Evolutionary conservation across 2,888 invertebrate genomes (phyloP).

Genomic region (Leistus spinibarbis): DNA sequence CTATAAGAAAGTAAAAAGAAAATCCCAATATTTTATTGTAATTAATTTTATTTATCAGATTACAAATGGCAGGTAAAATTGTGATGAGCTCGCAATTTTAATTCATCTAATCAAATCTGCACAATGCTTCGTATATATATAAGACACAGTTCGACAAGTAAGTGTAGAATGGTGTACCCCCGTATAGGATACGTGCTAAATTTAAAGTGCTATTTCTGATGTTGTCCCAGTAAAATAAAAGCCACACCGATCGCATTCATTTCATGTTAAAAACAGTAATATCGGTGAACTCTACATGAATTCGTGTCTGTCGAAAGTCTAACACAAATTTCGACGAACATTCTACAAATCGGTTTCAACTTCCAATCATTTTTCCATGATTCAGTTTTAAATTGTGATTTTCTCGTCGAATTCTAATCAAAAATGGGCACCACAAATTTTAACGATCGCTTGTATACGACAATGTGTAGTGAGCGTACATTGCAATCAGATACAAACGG

Average conservation of each 20-base stretch:
- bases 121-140: neutral
- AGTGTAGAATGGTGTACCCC: neutral
- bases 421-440: slow-evolving; percentile 18
- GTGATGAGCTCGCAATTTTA: too few relatives aligned
- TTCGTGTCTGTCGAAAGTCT: neutral
- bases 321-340: neutral
- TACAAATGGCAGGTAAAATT: too few relatives aligned
- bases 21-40: too few relatives aligned
- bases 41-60: too few relatives aligned
- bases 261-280: neutral
- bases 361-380: neutral
- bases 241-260: neutral
- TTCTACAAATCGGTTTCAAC: neutral
- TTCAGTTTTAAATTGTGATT: neutral
- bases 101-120: neutral
- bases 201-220: neutral
- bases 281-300: neutral
- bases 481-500: slow-evolving; percentile 76
- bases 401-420: neutral
- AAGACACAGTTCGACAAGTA: neutral
- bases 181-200: neutral
- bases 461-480: slow-evolving; percentile 75
- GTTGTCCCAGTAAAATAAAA: neutral
- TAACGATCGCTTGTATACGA: slow-evolving; percentile 58
- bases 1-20: too few relatives aligned